Evolutionary conservation across 2,113 vertebrate species (phyloP).

Genomic region (Dasyurus viverrinus): DNA sequence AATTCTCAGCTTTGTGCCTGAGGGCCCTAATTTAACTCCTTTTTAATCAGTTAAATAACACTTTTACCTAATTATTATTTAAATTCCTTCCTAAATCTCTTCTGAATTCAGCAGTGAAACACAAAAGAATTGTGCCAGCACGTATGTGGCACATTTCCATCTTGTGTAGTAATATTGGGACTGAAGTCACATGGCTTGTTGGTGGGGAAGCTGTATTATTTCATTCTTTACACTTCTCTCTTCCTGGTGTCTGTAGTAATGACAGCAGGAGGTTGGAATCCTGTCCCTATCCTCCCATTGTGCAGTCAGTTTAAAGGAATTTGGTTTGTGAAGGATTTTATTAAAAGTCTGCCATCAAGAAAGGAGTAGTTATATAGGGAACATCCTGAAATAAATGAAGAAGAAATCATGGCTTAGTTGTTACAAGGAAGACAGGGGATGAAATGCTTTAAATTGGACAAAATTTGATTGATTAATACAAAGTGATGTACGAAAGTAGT

Average conservation of each 20-base stretch:
- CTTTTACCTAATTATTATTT: constrained; percentile 40
- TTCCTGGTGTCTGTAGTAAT: background rate
- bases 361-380: background rate
- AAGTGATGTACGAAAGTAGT: background rate
- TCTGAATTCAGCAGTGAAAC: constrained; percentile 47
- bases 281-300: background rate
- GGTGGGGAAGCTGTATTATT: background rate
- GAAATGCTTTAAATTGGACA: background rate
- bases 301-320: background rate
- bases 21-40: constrained; percentile 13
- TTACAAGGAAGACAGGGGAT: background rate
- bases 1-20: constrained; percentile 27
- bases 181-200: background rate
- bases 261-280: background rate
- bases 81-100: constrained; percentile 52
- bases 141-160: background rate
- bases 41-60: constrained; percentile 27
- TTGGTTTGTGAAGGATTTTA: background rate
- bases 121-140: constrained; percentile 30
- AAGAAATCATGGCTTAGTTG: background rate
- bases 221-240: background rate
- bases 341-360: background rate
- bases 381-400: background rate
- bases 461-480: background rate
- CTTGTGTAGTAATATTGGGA: background rate